phyloP scores from a whole-genome alignment of 2,113 vertebrate species.

The Edolisoma coerulescens region DNA sequence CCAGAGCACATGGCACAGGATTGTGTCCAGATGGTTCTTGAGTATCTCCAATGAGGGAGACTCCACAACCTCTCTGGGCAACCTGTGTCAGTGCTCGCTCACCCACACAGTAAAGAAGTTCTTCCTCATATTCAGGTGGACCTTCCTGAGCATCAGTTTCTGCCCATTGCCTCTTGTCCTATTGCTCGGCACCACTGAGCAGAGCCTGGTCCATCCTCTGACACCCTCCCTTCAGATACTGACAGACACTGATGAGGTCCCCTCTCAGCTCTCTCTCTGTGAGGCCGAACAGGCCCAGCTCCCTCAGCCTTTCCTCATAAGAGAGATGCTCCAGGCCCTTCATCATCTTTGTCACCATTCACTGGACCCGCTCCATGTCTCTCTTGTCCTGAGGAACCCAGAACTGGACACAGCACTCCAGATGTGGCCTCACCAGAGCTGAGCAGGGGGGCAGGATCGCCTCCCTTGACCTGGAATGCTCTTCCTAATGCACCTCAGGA shows the following conservation, averaged over 20 bases:
- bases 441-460: not conserved
- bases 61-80: not conserved
- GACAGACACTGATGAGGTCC: not conserved
- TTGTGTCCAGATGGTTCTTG: not conserved
- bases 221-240: not conserved
- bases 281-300: not conserved
- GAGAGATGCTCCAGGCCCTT: not conserved
- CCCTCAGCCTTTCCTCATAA: not conserved
- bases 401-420: not conserved
- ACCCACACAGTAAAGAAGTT: not conserved
- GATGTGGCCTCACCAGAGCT: not conserved
- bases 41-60: not conserved
- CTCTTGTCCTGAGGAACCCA: not conserved
- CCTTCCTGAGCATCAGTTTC: not conserved
- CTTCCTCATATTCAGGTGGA: not conserved
- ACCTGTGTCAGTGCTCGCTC: accelerated
- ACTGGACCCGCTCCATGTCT: accelerated
- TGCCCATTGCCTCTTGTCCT: not conserved
- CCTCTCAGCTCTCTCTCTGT: not conserved
- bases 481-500: not conserved
- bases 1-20: not conserved
- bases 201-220: not conserved
- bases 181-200: not conserved
- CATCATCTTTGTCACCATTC: not conserved
- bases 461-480: not conserved